Percentiles rank a stretch among this genome's conserved stretches.
Conservation (phyloP, 2,113 vertebrate genomes). For the Atractosteus spatula region DNA sequence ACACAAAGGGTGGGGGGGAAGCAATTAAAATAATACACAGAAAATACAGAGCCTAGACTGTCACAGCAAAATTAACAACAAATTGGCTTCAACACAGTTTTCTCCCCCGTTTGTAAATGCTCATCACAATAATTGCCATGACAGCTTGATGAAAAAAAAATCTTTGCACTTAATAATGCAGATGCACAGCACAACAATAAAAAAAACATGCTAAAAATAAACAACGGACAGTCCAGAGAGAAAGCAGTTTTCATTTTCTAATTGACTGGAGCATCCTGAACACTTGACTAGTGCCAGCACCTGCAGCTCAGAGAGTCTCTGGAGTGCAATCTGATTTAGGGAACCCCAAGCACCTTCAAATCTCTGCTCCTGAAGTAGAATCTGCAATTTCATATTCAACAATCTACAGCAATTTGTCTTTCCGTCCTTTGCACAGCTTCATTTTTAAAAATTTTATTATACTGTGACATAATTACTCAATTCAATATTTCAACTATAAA, state of each 20-base stretch:
- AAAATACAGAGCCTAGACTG: neutral
- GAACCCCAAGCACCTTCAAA: neutral
- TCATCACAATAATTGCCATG: conserved; percentile 11
- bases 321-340: neutral
- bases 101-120: neutral
- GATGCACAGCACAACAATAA: neutral
- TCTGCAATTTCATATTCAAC: neutral
- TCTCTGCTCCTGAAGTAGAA: neutral
- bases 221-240: too few species aligned
- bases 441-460: neutral
- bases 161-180: conserved; percentile 5
- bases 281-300: neutral
- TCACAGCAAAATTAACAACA: conserved; percentile 12
- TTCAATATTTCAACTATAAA: too few species aligned
- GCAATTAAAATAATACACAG: conserved; percentile 4
- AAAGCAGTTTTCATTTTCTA: neutral
- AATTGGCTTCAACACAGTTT: conserved; percentile 9
- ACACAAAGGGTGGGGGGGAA: conserved; percentile 10
- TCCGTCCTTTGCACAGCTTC: neutral
- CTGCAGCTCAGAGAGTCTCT: neutral
- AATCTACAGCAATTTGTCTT: neutral
- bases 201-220: neutral
- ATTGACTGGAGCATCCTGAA: too few species aligned
- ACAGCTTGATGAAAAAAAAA: conserved; percentile 8
- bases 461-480: too few species aligned